Evolutionary conservation across 2,113 vertebrate genomes (phyloP), one percentile per base, ranked within the genome.

Genomic region (Microtus pennsylvanicus): DNA sequence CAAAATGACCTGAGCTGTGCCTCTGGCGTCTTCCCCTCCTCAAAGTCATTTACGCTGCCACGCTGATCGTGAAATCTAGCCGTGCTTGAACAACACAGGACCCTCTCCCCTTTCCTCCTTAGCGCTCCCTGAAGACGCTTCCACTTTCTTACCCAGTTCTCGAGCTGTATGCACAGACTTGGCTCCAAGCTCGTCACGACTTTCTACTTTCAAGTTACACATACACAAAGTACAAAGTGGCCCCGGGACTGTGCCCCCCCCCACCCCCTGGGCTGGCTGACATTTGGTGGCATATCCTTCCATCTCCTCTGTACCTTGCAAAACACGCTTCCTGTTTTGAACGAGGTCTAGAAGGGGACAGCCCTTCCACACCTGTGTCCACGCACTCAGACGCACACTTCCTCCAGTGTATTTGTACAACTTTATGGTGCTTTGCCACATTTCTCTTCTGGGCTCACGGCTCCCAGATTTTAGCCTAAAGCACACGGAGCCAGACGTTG

Each of bases 141-240:
- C 98, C 58, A 76, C 95, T 98, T 97, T 97, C 97, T 95, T 97
- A 94, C 97, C 96, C 92, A 94, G 93, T 97, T 98, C 91, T 96
- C 95, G 88, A 94, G 95, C 96, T 97, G 93, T 93, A 83, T 91
- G 93, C 92, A 30, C 0, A 55, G 67, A 93, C 94, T 82, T 96
- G 96, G 97, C 97, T 95, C 94, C 94, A 90, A 97, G 86, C 67
- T 35, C 17, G 16, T 14, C 61, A 61, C 94, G 90, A 96, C 80
- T 96, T 67, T 55, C 93, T 80, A 52, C 93, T 19, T 95, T 94
- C 93, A 0, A 74, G 45, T 94, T 94, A 94, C 95, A 86, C 38
- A 65, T 13, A 38, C 42, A 78, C 58, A 45, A 7, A 85, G 76
- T 93, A 28, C 88, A 21, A 0, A 0, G 28, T 65, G 67, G 42